phyloP scores from a whole-genome alignment of 1,140 invertebrate species.

The Drosophila simulans region DNA sequence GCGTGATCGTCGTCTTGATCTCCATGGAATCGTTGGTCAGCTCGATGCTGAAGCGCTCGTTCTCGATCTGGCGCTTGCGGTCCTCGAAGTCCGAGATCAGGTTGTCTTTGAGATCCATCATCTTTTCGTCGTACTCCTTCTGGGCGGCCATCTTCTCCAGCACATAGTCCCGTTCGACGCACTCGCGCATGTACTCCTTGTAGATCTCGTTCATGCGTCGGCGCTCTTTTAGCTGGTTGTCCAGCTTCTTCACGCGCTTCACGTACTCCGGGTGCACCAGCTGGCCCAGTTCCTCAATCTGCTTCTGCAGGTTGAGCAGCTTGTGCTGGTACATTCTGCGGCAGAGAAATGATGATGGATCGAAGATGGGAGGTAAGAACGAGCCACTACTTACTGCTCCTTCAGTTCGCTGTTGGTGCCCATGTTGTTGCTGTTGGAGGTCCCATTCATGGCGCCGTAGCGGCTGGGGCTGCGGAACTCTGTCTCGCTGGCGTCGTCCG shows the following conservation, averaged over 20 bases:
- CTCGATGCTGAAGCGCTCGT: slow-evolving; percentile 94
- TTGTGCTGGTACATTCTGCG: slow-evolving; percentile 97
- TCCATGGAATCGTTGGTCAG: slow-evolving; percentile 94
- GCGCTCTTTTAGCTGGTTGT: slow-evolving; percentile 92
- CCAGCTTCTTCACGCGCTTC: slow-evolving; percentile 92
- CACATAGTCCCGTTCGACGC: slow-evolving; percentile 94
- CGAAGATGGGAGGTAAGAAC: neutral
- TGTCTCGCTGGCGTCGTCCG: slow-evolving; percentile 95
- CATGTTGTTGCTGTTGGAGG: slow-evolving; percentile 44
- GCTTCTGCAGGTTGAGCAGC: slow-evolving; percentile 94
- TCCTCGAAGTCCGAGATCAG: slow-evolving; percentile 96
- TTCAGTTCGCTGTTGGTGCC: slow-evolving; percentile 89
- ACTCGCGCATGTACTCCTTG: slow-evolving; percentile 92
- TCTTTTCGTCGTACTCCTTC: slow-evolving; percentile 98
- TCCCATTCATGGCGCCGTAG: slow-evolving; percentile 90
- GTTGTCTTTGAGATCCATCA: slow-evolving; percentile 94
- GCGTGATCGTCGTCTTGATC: slow-evolving; percentile 90
- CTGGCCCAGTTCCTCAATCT: slow-evolving; percentile 94
- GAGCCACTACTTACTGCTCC: slow-evolving; percentile 90
- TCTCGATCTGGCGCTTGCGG: slow-evolving; percentile 94
- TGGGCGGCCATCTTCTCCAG: slow-evolving; percentile 94
- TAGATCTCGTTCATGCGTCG: slow-evolving; percentile 93
- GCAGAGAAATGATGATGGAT: slow-evolving; percentile 16
- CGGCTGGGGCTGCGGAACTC: slow-evolving; percentile 88
- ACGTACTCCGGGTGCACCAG: slow-evolving; percentile 94